A percentile compares a stretch with the other conserved stretches of the same genome.
Evolutionary conservation across 2,797 vertebrate genomes (phyloP).

Genomic region (Acanthurus lineatus): DNA sequence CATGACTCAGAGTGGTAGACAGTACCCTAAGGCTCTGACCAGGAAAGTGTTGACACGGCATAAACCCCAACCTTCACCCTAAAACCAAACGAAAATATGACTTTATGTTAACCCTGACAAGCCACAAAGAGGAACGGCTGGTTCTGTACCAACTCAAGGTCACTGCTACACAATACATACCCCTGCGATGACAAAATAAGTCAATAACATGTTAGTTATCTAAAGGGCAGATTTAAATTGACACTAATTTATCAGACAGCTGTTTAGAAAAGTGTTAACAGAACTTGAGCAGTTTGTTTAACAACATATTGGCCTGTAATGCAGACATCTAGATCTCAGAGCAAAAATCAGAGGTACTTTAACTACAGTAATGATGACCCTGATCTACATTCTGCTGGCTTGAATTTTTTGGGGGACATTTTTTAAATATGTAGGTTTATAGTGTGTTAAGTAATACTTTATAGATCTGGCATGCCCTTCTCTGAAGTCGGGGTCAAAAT

Average conservation of each 20-base stretch:
- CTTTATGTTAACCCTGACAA: conserved; percentile 27
- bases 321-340: conserved; percentile 40
- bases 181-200: conserved; percentile 55
- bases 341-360: conserved; percentile 44
- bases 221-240: conserved; percentile 49
- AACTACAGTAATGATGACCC: conserved; percentile 36
- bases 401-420: conserved; percentile 15
- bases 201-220: conserved; percentile 44
- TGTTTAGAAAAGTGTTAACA: conserved; percentile 64
- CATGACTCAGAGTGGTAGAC: conserved; percentile 49
- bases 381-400: conserved; percentile 31
- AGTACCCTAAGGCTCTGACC: conserved; percentile 28
- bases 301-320: conserved; percentile 55
- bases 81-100: conserved; percentile 33
- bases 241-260: conserved; percentile 52
- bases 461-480: conserved; percentile 21
- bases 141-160: conserved; percentile 9
- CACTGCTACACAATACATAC: conserved; percentile 26
- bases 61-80: conserved; percentile 35
- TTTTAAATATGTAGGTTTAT: conserved; percentile 37
- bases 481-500: conserved; percentile 6
- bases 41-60: conserved; percentile 55
- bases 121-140: conserved; percentile 14
- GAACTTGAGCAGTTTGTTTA: conserved; percentile 58
- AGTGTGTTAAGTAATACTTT: conserved; percentile 34